Evolutionary conservation across 2,113 vertebrate genomes (phyloP).

Genomic region (Lepidothrix coronata): DNA sequence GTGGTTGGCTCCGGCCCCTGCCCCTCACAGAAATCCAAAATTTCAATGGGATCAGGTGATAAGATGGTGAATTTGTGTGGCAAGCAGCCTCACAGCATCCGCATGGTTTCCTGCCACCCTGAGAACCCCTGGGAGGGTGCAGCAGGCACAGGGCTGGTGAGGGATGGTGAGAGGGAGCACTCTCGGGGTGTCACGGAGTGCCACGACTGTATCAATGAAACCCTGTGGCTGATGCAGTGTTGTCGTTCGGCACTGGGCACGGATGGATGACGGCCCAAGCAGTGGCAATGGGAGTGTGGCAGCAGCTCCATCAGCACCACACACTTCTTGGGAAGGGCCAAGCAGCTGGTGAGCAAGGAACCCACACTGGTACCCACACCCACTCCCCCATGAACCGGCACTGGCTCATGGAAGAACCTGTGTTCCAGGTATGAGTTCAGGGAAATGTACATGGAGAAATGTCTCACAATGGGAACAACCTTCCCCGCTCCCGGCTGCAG

Average conservation of each 20-base stretch:
- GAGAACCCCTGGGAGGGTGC: rapidly evolving
- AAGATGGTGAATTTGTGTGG: background rate
- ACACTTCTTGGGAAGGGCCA: background rate
- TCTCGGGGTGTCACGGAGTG: rapidly evolving
- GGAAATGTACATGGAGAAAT: background rate
- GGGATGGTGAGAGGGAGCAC: rapidly evolving
- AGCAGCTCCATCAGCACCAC: rapidly evolving
- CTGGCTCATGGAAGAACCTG: background rate
- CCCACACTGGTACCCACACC: background rate
- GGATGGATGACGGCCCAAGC: rapidly evolving
- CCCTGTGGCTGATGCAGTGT: rapidly evolving
- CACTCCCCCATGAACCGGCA: rapidly evolving
- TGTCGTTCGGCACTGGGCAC: rapidly evolving
- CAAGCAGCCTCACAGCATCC: rapidly evolving
- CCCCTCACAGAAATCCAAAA: background rate
- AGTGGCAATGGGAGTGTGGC: background rate
- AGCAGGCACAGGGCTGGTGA: rapidly evolving
- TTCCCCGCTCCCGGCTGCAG: constrained; percentile 64
- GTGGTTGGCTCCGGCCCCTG: rapidly evolving
- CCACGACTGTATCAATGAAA: rapidly evolving
- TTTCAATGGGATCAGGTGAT: background rate
- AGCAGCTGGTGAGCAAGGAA: background rate
- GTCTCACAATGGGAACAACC: constrained; percentile 74
- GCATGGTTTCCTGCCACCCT: rapidly evolving
- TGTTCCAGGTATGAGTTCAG: background rate